Percentiles rank a stretch among this genome's conserved stretches.
These are phyloP conservation scores for Danaus melanippus DNA, from an alignment of 1,140 invertebrate genomes.

Conservation along the genomic window DNA sequence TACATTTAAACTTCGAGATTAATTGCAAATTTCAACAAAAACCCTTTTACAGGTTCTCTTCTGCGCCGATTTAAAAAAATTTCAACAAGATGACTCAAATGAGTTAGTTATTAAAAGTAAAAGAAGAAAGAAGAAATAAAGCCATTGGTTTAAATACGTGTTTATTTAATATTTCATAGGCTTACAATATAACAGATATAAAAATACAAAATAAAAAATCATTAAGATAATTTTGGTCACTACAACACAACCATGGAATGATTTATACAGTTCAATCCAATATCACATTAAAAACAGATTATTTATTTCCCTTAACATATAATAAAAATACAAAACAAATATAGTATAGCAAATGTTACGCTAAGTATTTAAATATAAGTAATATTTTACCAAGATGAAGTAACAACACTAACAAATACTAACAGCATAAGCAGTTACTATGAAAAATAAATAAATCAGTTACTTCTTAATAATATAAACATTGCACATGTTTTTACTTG, in stretches of 20 bases:
- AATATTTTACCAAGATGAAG: too few relatives aligned
- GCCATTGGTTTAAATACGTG: not conserved
- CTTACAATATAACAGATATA: constrained; percentile 10
- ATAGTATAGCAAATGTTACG: too few relatives aligned
- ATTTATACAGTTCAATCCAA: constrained; percentile 24
- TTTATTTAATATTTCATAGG: too few relatives aligned
- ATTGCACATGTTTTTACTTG: constrained; percentile 30
- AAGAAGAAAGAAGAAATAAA: constrained; percentile 2
- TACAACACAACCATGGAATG: constrained; percentile 48
- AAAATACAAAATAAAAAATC: constrained; percentile 20
- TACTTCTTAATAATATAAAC: constrained; percentile 4
- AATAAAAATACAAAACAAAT: too few relatives aligned
- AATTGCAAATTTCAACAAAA: constrained; percentile 5
- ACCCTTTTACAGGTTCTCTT: constrained; percentile 78
- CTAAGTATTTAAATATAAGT: too few relatives aligned
- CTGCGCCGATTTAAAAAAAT: constrained; percentile 82
- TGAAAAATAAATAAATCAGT: too few relatives aligned
- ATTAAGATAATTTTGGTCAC: constrained; percentile 1
- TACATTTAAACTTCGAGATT: too few relatives aligned
- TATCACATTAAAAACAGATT: constrained; percentile 9
- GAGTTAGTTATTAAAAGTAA: not conserved
- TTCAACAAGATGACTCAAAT: constrained; percentile 5
- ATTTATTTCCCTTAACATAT: too few relatives aligned
- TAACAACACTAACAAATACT: too few relatives aligned
- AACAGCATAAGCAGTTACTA: too few relatives aligned